Conservation (phyloP, 2,888 invertebrate genomes). For the Microctonus hyperodae region DNA sequence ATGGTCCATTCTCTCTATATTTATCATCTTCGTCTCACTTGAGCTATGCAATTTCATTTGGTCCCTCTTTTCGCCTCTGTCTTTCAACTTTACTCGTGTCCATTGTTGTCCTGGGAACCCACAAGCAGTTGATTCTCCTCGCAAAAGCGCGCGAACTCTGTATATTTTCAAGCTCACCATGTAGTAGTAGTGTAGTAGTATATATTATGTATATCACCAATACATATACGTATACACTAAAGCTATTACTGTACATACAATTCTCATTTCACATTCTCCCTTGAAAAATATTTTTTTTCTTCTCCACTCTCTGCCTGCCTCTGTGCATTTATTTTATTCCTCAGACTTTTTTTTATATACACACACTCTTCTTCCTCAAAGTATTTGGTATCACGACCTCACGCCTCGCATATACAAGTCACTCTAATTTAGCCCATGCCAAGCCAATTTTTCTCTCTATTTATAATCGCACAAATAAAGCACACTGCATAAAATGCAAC, state of each 20-base stretch:
- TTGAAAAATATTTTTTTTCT: too few relatives aligned
- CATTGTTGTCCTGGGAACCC: conserved; percentile 16
- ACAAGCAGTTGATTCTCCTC: conserved; percentile 13
- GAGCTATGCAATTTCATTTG: too few relatives aligned
- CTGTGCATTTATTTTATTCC: background rate
- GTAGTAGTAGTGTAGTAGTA: too few relatives aligned
- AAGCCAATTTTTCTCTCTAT: conserved; percentile 11
- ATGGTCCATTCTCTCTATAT: too few relatives aligned
- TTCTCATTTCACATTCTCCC: too few relatives aligned
- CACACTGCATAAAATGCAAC: conserved; percentile 17
- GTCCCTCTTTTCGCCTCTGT: conserved; percentile 14
- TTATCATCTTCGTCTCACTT: too few relatives aligned
- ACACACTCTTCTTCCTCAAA: background rate
- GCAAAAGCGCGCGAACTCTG: conserved; percentile 13
- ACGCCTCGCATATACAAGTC: too few relatives aligned
- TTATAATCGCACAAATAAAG: conserved; percentile 26
- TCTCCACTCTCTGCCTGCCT: background rate
- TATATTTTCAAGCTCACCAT: conserved; percentile 12
- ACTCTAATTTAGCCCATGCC: background rate
- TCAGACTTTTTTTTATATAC: background rate
- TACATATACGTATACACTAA: too few relatives aligned
- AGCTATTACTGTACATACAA: too few relatives aligned
- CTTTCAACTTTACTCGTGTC: background rate
- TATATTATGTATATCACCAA: too few relatives aligned
- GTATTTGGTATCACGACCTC: too few relatives aligned